Conservation (phyloP, 2,113 vertebrate genomes). For the Irena cyanogastra region DNA sequence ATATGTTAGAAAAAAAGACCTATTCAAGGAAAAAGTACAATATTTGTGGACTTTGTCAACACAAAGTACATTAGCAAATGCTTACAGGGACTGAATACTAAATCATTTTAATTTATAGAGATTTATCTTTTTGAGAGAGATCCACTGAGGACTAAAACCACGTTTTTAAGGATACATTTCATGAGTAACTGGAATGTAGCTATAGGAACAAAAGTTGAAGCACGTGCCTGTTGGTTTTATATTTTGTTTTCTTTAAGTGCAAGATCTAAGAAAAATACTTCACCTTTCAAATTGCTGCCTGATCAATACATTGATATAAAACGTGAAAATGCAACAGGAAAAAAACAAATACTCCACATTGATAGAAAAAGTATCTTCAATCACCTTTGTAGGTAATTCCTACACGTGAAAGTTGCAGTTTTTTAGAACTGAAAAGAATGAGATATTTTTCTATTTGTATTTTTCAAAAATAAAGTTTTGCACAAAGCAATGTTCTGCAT, state of each 20-base stretch:
- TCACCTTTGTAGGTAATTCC: background rate
- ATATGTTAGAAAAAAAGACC: background rate
- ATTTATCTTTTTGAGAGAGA: background rate
- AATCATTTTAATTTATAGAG: background rate
- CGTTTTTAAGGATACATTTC: background rate
- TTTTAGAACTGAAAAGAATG: background rate
- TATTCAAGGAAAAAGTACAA: background rate
- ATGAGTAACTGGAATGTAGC: background rate
- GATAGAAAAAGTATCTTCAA: background rate
- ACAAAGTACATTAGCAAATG: background rate
- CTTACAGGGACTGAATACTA: background rate
- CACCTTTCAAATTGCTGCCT: background rate
- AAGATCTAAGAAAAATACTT: background rate
- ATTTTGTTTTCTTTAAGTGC: background rate
- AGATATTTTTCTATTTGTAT: background rate
- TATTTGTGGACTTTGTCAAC: background rate
- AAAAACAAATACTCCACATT: background rate
- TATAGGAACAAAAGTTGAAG: background rate
- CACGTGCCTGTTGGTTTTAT: background rate
- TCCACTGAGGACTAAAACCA: background rate
- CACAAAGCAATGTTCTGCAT: background rate
- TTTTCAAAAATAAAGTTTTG: background rate
- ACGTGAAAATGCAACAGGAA: background rate
- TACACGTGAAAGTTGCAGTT: accelerated
- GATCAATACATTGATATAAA: background rate